Conservation (phyloP, 2,888 invertebrate genomes). For the Eristalinus aeneus region DNA sequence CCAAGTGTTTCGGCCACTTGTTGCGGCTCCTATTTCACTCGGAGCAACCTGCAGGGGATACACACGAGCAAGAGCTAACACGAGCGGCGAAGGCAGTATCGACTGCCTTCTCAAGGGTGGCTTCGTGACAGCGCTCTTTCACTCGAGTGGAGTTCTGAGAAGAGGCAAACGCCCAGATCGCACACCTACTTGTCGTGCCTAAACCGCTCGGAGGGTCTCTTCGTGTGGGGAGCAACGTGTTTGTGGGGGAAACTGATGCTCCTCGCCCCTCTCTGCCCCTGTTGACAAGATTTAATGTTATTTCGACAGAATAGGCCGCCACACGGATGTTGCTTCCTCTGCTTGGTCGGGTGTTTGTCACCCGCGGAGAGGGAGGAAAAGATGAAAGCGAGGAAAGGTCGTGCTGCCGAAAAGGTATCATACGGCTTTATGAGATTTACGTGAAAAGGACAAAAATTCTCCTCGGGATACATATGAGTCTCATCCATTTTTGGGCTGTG, state of each 20-base stretch:
- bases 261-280: not conserved
- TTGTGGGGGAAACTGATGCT: not conserved
- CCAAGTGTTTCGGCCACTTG: constrained; percentile 56
- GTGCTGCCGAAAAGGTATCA: constrained; percentile 29
- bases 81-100: constrained; percentile 7
- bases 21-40: constrained; percentile 35
- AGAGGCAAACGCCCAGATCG: constrained; percentile 27
- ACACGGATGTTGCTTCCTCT: not conserved
- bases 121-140: constrained; percentile 16
- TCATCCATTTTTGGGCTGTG: not conserved
- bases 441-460: constrained; percentile 26
- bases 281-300: constrained; percentile 18
- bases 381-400: constrained; percentile 24
- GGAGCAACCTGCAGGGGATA: constrained; percentile 1
- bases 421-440: constrained; percentile 47
- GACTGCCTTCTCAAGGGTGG: constrained; percentile 20
- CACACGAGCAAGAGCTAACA: constrained; percentile 7
- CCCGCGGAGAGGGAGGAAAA: not conserved
- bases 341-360: not conserved
- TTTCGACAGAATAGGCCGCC: constrained; percentile 14
- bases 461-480: constrained; percentile 14
- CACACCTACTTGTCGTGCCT: constrained; percentile 35
- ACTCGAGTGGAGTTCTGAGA: constrained; percentile 6
- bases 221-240: not conserved
- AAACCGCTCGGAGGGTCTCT: constrained; percentile 10